Conservation (phyloP, 2,888 invertebrate species). For the Epicampocera succincta region DNA sequence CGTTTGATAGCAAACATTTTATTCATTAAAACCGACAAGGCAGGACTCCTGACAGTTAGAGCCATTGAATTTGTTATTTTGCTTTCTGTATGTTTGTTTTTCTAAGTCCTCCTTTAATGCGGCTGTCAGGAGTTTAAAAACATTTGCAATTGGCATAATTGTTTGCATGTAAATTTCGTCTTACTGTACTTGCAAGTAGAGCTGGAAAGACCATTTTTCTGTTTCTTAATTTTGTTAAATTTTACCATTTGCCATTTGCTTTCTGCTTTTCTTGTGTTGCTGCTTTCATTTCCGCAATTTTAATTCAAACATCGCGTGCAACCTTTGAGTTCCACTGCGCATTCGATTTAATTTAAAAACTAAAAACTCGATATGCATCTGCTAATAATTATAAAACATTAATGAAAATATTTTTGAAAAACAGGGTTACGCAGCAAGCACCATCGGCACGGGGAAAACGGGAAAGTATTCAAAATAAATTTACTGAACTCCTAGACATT, state of each 20-base stretch:
- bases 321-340: neutral
- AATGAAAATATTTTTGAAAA: too few species aligned
- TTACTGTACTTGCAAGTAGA: neutral
- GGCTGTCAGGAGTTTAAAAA: neutral
- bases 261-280: neutral
- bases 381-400: neutral
- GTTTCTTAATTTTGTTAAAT: neutral
- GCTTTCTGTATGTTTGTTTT: slow-evolving; percentile 2
- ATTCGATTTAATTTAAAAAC: slow-evolving; percentile 4
- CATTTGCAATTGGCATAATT: neutral
- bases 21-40: slow-evolving; percentile 11
- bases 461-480: too few species aligned
- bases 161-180: neutral
- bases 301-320: slow-evolving; percentile 31
- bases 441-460: too few species aligned
- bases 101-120: too few species aligned
- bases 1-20: slow-evolving; percentile 37
- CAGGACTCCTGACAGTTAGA: slow-evolving; percentile 12
- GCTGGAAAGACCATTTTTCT: neutral
- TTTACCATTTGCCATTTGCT: slow-evolving; percentile 12
- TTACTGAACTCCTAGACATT: too few species aligned
- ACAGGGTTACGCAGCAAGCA: too few species aligned
- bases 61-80: slow-evolving; percentile 7
- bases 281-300: neutral
- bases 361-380: neutral